Evolutionary conservation across 2,797 vertebrate genomes (phyloP).

Genomic region (Harpagifer antarcticus): DNA sequence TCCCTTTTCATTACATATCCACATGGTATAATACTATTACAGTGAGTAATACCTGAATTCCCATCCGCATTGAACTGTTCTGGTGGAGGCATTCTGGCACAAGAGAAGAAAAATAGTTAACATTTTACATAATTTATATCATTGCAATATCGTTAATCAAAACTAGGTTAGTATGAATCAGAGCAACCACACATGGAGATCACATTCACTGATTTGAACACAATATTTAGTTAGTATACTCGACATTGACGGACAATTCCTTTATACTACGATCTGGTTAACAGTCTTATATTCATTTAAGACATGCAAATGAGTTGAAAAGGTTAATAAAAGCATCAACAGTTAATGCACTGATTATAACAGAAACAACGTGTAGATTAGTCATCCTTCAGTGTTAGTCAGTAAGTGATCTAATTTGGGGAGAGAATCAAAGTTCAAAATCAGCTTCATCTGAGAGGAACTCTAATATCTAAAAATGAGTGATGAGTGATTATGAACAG

Average conservation of each 20-base stretch:
- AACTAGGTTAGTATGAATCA: slow-evolving; percentile 2
- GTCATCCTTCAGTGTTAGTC: slow-evolving; percentile 22
- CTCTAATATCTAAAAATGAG: neutral
- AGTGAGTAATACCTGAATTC: slow-evolving; percentile 72
- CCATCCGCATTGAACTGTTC: slow-evolving; percentile 79
- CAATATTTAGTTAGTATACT: slow-evolving; percentile 13
- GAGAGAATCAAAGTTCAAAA: slow-evolving; percentile 18
- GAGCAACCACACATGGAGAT: slow-evolving; percentile 12
- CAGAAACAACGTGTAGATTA: slow-evolving; percentile 12
- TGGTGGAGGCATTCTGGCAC: slow-evolving; percentile 81
- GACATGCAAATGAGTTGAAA: slow-evolving; percentile 32
- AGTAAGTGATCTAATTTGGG: slow-evolving; percentile 14
- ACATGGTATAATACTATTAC: neutral
- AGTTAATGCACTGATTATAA: slow-evolving; percentile 20
- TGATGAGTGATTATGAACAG: slow-evolving; percentile 72
- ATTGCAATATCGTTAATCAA: neutral
- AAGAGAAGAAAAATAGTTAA: slow-evolving; percentile 42
- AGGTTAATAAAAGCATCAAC: slow-evolving; percentile 48
- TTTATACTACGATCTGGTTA: slow-evolving; percentile 21
- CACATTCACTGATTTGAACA: slow-evolving; percentile 9
- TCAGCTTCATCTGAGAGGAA: slow-evolving; percentile 3
- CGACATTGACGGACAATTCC: slow-evolving; percentile 21
- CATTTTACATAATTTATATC: slow-evolving; percentile 13
- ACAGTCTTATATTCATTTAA: slow-evolving; percentile 13
- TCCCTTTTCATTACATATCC: neutral